A percentile compares a stretch with the other conserved stretches of the same genome.
Evolutionary conservation across 2,888 invertebrate genomes (phyloP).

Genomic region (Brenthis daphne): DNA sequence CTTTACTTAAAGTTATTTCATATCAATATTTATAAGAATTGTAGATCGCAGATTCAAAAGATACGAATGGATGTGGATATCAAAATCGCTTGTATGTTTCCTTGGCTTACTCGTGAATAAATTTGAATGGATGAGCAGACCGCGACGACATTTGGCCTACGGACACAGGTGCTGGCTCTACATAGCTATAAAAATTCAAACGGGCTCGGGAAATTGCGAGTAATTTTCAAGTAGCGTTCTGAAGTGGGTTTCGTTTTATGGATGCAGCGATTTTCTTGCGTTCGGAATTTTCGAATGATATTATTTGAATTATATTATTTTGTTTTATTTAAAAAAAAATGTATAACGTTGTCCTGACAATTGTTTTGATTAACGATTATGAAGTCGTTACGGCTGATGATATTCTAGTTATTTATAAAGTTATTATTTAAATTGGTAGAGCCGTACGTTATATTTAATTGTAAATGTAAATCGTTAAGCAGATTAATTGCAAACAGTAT

Average conservation of each 20-base stretch:
- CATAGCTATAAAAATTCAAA: constrained; percentile 49
- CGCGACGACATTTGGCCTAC: constrained; percentile 55
- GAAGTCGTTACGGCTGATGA: no score
- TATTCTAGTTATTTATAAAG: no score
- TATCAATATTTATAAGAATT: not conserved
- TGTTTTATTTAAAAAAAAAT: not conserved
- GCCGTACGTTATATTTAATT: no score
- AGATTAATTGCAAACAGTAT: not conserved
- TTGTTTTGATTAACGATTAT: not conserved
- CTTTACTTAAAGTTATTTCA: no score
- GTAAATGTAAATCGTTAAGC: no score
- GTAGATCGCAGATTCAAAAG: not conserved
- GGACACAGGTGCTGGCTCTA: constrained; percentile 59
- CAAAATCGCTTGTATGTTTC: constrained; percentile 17
- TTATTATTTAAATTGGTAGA: no score
- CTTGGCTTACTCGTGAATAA: constrained; percentile 58
- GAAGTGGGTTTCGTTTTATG: constrained; percentile 19
- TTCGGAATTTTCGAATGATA: constrained; percentile 2
- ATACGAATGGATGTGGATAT: constrained; percentile 10
- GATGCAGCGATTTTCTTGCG: constrained; percentile 21
- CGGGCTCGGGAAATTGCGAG: constrained; percentile 24
- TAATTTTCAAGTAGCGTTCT: constrained; percentile 30
- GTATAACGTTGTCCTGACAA: no score
- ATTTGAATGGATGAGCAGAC: constrained; percentile 65
- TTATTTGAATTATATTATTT: not conserved